A percentile compares a stretch with the other conserved stretches of the same genome.
phyloP scores from a whole-genome alignment of 2,113 vertebrate species.

The Chlorodrepanis virens region DNA sequence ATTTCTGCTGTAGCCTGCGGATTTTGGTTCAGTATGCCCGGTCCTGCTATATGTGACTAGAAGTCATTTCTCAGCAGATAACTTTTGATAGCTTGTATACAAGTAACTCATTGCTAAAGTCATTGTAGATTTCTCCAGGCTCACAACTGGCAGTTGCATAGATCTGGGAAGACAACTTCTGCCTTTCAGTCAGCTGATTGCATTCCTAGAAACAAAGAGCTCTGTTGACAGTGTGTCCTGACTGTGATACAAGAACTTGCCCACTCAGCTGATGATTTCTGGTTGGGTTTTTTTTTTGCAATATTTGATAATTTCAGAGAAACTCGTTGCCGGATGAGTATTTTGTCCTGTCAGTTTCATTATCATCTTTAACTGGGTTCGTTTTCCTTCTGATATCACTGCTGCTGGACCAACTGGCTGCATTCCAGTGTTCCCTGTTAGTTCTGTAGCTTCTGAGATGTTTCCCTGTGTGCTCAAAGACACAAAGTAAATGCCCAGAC shows the following conservation, averaged over 20 bases:
- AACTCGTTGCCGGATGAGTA: accelerated
- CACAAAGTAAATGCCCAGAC: neutral
- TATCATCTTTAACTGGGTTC: neutral
- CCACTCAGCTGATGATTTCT: neutral
- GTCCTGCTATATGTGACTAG: neutral
- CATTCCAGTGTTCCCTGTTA: neutral
- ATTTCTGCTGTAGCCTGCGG: neutral
- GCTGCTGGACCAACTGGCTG: neutral
- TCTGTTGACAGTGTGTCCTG: neutral
- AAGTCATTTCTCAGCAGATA: neutral
- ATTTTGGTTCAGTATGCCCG: neutral
- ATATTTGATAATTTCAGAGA: neutral
- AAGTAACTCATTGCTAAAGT: neutral
- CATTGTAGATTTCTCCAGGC: neutral
- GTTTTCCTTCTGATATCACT: neutral
- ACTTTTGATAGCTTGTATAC: neutral
- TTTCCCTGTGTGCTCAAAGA: neutral
- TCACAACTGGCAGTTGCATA: neutral
- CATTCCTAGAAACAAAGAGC: neutral
- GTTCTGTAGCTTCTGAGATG: neutral
- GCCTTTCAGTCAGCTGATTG: neutral
- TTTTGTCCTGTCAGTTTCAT: neutral
- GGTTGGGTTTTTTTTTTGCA: neutral
- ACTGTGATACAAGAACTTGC: neutral
- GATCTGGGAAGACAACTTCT: neutral